Percentiles rank a stretch among this genome's conserved stretches.
phyloP scores from a whole-genome alignment of 2,888 invertebrate species.

The Keiferia lycopersicella region DNA sequence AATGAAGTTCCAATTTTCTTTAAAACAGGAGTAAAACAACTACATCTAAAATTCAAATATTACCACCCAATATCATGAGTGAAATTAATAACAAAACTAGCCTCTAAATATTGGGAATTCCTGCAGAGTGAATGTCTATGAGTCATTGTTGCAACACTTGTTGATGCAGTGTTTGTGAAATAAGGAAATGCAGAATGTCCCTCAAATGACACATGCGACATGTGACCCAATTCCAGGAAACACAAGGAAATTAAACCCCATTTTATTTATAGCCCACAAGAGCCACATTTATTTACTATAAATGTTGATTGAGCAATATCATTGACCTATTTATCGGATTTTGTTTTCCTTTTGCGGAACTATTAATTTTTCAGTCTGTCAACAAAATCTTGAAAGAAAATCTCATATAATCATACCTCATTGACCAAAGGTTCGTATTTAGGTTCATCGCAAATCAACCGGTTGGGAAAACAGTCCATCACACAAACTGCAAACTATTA shows the following conservation, averaged over 20 bases:
- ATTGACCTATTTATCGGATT: neutral
- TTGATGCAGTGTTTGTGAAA: neutral
- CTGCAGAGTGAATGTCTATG: neutral
- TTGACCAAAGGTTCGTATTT: constrained; percentile 53
- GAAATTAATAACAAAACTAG: neutral
- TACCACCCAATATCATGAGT: neutral
- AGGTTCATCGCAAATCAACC: constrained; percentile 53
- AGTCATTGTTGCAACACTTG: neutral
- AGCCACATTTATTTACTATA: neutral
- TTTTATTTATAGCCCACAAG: neutral
- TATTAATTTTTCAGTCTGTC: too few relatives aligned
- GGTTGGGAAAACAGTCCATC: constrained; percentile 34
- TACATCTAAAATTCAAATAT: neutral
- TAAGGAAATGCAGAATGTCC: constrained; percentile 19
- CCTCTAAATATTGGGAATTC: neutral
- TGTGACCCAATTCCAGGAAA: constrained; percentile 1
- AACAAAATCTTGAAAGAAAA: neutral
- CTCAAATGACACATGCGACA: constrained; percentile 22
- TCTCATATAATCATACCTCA: constrained; percentile 49
- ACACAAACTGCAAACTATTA: constrained; percentile 10
- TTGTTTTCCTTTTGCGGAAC: too few relatives aligned
- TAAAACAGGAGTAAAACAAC: too few relatives aligned
- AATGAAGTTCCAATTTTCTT: too few relatives aligned
- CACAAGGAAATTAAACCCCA: neutral
- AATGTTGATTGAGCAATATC: neutral